Evolutionary conservation across 2,888 invertebrate species (phyloP).

Genomic region (Cheilosia vernalis): DNA sequence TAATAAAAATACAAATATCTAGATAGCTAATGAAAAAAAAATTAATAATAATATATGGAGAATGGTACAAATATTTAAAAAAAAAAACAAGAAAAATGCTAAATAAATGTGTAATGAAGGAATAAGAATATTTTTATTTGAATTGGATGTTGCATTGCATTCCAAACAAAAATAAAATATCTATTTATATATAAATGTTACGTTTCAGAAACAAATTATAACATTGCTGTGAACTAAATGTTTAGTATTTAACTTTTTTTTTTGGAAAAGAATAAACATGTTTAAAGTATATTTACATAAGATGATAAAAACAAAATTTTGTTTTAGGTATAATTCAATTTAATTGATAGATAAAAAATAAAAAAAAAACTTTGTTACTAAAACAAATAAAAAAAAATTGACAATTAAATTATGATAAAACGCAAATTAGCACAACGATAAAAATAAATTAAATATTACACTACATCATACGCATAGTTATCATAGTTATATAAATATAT

Average conservation of each 20-base stretch:
- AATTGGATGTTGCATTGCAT: constrained; percentile 74
- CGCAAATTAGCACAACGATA: constrained; percentile 74
- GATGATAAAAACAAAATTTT: constrained; percentile 29
- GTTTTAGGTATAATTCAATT: constrained; percentile 53
- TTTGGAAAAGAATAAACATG: constrained; percentile 49
- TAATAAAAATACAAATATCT: constrained; percentile 34
- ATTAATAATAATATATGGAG: constrained; percentile 52
- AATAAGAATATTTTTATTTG: constrained; percentile 67
- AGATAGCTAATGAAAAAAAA: constrained; percentile 62
- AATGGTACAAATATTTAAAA: constrained; percentile 72
- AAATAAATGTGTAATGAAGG: constrained; percentile 58
- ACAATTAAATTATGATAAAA: constrained; percentile 44
- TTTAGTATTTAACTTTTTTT: constrained; percentile 67
- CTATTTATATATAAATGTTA: constrained; percentile 68
- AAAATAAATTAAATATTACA: constrained; percentile 48
- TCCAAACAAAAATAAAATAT: constrained; percentile 62
- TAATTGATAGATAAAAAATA: constrained; percentile 34
- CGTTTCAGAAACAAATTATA: constrained; percentile 74
- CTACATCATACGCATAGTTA: constrained; percentile 56
- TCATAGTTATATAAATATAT: no score
- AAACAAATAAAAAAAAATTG: constrained; percentile 34
- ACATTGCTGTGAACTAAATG: constrained; percentile 75
- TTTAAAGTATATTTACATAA: constrained; percentile 62
- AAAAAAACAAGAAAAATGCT: constrained; percentile 25
- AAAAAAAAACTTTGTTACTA: constrained; percentile 34